Base-by-base conservation (phyloP, 2,888 invertebrate genomes). In the Emmelina monodactyla region DNA sequence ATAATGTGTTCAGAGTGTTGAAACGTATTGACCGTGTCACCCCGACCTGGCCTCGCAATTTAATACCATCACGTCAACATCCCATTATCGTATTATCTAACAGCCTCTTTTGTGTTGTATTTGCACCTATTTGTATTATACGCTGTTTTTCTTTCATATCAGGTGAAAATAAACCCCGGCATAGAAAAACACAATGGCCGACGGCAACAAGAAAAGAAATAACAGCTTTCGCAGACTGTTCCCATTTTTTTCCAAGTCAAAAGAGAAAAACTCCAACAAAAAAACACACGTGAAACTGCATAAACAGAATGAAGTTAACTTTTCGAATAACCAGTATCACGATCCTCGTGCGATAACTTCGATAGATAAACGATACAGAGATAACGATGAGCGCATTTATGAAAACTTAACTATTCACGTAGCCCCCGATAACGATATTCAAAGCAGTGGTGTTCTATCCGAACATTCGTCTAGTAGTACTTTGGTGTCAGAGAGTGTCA, bases 381-480 rank as follows among this genome's bases (percentile, higher is more conserved):
- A 45, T 37, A 57, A 55, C 49, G 55, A 49, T 40, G 69, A 71
- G 46, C 55, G 66, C 43, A 67, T 75, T 46, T 78, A 78, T 45
- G 78, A 78, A 62, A 78, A 78, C 46, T 56, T 78, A 44, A 50
- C 64, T 31, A 43, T 52, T 31, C 38, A 47, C 16, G 51, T 48
- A 16, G 43, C 29, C 40, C 44, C 41, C 34, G 51, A 58, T 49
- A 54, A 49, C 36, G 52, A 58, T 39, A 50, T 47, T 30, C 50
- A 46, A 38, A 56, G 41, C 22, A 49, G 50, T 32, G 59, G 60
- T 39, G 46, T 55, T 35, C 51, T 58, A 14, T 71, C 66, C 35
- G 57, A 64, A 42, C 51, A 68, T 45, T 76, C 75, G 13, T 78
- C 76, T 2, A 69, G 64, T 39, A 76, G 73, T 36, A 73, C 76